A percentile compares a stretch with the other conserved stretches of the same genome.
phyloP scores from a whole-genome alignment of 2,113 vertebrate genomes.

The Upupa epops region DNA sequence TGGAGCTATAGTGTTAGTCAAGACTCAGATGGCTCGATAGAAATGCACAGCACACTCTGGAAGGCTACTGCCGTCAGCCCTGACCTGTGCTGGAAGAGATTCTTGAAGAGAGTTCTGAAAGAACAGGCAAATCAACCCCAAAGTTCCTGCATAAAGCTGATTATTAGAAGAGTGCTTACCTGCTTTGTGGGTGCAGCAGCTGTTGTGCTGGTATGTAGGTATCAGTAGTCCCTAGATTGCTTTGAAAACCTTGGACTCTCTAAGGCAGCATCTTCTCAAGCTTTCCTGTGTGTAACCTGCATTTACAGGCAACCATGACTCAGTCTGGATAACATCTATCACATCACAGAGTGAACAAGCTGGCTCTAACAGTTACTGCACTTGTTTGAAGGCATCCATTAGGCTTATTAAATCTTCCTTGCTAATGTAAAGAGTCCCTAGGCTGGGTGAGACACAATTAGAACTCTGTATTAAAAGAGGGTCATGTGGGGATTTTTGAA shows the following conservation, averaged over 20 bases:
- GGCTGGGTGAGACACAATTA: neutral
- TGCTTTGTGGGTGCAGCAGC: neutral
- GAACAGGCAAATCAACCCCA: neutral
- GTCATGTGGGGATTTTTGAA: neutral
- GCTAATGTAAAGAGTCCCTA: neutral
- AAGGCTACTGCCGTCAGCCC: neutral
- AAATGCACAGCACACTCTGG: neutral
- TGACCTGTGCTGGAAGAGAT: neutral
- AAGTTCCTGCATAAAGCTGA: neutral
- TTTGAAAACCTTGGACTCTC: neutral
- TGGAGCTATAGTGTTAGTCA: neutral
- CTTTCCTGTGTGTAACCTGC: neutral
- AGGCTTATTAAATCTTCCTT: neutral
- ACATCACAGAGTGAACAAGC: neutral
- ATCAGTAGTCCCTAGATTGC: neutral
- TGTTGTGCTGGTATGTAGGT: neutral
- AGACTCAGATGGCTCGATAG: neutral
- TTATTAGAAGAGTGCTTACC: neutral
- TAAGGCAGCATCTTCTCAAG: neutral
- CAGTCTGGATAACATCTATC: neutral
- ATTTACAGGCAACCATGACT: neutral
- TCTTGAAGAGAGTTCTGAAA: neutral
- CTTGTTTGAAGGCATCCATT: neutral
- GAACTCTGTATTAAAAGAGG: neutral
- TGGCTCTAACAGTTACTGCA: neutral